Conservation (phyloP, 1,140 invertebrate species). For the Ostrea edulis region DNA sequence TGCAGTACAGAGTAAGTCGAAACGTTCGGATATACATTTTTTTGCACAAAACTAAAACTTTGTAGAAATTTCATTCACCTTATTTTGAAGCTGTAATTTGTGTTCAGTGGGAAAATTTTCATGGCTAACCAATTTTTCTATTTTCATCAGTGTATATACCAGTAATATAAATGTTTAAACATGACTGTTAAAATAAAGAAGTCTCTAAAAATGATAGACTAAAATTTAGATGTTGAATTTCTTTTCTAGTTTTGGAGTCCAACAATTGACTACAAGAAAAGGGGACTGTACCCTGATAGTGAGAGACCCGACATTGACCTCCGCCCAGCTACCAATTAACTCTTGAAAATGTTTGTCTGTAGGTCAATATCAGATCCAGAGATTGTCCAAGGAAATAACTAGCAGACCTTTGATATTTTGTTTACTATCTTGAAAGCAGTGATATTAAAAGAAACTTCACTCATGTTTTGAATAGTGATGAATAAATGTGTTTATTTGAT, state of each 20-base stretch:
- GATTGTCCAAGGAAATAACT: background rate
- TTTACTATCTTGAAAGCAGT: background rate
- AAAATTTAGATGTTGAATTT: background rate
- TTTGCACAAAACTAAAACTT: no score
- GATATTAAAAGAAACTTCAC: background rate
- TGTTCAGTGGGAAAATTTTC: background rate
- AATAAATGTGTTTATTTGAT: conserved; percentile 20
- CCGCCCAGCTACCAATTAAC: background rate
- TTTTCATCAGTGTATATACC: background rate
- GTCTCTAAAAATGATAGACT: background rate
- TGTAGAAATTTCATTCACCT: no score
- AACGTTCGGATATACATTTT: no score
- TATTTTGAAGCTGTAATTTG: background rate
- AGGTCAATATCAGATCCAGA: background rate
- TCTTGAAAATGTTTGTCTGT: conserved; percentile 2
- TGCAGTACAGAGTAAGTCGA: conserved; percentile 18
- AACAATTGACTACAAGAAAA: background rate
- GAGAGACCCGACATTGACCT: conserved; percentile 10
- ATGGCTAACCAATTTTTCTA: background rate
- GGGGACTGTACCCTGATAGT: background rate
- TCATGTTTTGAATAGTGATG: background rate
- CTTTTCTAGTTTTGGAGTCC: conserved; percentile 3
- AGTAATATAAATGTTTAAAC: background rate
- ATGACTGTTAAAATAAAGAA: background rate
- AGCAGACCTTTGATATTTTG: background rate